A percentile compares a stretch with the other conserved stretches of the same genome.
phyloP scores from a whole-genome alignment of 2,888 invertebrate species.

The Eustalomyia histrio region DNA sequence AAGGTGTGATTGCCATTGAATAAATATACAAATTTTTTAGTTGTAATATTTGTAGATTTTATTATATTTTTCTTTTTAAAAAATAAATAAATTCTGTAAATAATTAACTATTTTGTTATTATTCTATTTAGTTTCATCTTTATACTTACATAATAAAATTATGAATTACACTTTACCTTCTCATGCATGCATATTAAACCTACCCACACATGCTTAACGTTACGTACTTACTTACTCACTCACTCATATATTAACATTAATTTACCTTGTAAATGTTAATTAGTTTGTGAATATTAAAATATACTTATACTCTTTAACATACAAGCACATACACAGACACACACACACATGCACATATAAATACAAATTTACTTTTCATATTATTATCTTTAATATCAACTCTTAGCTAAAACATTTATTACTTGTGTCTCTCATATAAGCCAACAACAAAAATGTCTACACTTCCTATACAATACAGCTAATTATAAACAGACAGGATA shows the following conservation, averaged over 20 bases:
- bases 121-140: constrained; percentile 3
- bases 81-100: too few species aligned
- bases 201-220: neutral
- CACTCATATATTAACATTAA: constrained; percentile 11
- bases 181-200: neutral
- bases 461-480: constrained; percentile 34
- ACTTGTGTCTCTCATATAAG: neutral
- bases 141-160: constrained; percentile 33
- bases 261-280: constrained; percentile 53
- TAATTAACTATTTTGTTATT: too few species aligned
- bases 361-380: constrained; percentile 3
- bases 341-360: neutral
- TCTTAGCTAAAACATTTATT: neutral
- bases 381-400: constrained; percentile 1
- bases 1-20: too few species aligned
- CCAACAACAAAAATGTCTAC: constrained; percentile 6
- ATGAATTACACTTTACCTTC: constrained; percentile 18
- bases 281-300: constrained; percentile 56
- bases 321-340: constrained; percentile 2
- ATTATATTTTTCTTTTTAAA: too few species aligned
- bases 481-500: constrained; percentile 40
- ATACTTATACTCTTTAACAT: constrained; percentile 1
- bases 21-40: too few species aligned
- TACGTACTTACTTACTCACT: neutral
- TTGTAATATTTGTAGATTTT: too few species aligned